Conservation (phyloP, 2,888 invertebrate genomes). For the Dryococelus australis region DNA sequence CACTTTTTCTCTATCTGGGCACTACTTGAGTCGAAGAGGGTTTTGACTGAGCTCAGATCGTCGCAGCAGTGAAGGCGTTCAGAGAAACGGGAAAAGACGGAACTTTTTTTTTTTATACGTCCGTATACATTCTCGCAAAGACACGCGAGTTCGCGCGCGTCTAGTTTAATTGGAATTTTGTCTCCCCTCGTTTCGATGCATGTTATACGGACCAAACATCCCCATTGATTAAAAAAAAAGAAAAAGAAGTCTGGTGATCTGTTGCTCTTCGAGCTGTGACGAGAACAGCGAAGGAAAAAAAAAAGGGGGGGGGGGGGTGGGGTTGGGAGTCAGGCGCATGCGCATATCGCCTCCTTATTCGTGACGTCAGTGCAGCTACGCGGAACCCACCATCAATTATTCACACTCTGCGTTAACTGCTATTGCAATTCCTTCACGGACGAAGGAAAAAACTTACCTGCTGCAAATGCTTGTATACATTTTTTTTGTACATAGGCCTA, state of each 20-base stretch:
- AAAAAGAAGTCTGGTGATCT: neutral
- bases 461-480: too few species aligned
- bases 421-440: too few species aligned
- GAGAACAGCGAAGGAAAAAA: neutral
- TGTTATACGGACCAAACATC: neutral
- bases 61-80: neutral
- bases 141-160: neutral
- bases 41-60: neutral
- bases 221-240: neutral
- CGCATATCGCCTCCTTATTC: too few species aligned
- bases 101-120: neutral
- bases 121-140: neutral
- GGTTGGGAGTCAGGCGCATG: too few species aligned
- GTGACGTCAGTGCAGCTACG: too few species aligned
- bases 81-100: neutral
- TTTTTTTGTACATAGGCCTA: too few species aligned
- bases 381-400: too few species aligned
- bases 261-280: neutral
- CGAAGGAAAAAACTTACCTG: too few species aligned
- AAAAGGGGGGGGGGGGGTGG: too few species aligned
- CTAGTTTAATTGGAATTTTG: conserved; percentile 39
- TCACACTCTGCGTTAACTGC: too few species aligned
- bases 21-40: too few species aligned
- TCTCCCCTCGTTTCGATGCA: conserved; percentile 17
- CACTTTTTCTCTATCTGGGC: too few species aligned